A percentile compares a stretch with the other conserved stretches of the same genome.
These are phyloP conservation scores for Drosophila borealis DNA, from an alignment of 2,888 invertebrate genomes.

Conservation along the genomic window DNA sequence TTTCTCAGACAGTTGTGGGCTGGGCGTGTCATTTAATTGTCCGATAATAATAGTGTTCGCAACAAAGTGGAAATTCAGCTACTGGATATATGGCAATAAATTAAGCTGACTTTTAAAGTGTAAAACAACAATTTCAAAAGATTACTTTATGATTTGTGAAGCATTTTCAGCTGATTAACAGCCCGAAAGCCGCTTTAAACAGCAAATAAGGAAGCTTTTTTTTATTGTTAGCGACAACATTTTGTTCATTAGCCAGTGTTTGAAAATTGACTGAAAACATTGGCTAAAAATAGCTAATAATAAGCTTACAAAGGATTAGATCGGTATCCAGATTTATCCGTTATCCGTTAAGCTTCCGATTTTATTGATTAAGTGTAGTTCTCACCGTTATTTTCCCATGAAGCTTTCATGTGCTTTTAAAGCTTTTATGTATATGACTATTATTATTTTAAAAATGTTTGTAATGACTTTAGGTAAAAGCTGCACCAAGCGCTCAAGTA, in stretches of 20 bases:
- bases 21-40: slow-evolving; percentile 16
- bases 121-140: background rate
- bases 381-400: background rate
- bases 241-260: background rate
- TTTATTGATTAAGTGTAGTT: too few relatives aligned
- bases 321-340: too few relatives aligned
- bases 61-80: slow-evolving; percentile 18
- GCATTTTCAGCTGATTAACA: slow-evolving; percentile 13
- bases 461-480: too few relatives aligned
- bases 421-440: too few relatives aligned
- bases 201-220: slow-evolving; percentile 1
- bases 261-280: too few relatives aligned
- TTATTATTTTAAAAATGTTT: too few relatives aligned
- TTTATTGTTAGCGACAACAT: background rate
- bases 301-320: background rate
- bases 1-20: slow-evolving; percentile 13
- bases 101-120: background rate
- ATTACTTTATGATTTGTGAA: slow-evolving; percentile 3
- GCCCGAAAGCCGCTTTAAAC: background rate
- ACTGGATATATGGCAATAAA: slow-evolving; percentile 10
- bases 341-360: too few relatives aligned
- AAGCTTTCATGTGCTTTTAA: background rate
- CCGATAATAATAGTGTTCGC: slow-evolving; percentile 11
- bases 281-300: background rate
- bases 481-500: too few relatives aligned